Evolutionary conservation across 1,140 invertebrate species (phyloP).

Genomic region (Caenorhabditis inopinata): DNA sequence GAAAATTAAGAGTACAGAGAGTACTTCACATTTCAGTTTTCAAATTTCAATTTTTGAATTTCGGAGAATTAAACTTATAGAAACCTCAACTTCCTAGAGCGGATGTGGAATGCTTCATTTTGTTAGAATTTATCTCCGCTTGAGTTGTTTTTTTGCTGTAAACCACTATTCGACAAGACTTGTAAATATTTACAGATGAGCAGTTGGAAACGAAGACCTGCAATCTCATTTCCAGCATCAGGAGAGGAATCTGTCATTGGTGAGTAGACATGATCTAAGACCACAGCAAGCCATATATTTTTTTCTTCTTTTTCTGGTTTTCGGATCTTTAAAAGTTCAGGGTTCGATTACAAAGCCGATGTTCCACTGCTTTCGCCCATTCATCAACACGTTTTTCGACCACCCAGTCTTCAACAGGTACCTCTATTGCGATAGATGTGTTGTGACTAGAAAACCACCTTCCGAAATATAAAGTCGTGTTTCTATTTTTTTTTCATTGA

Average conservation of each 20-base stretch:
- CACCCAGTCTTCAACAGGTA: slow-evolving; percentile 44
- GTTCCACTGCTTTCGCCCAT: slow-evolving; percentile 42
- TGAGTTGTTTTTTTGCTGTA: no score
- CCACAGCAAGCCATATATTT: no score
- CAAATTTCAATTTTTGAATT: background rate
- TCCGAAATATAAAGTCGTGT: background rate
- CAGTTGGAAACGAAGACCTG: slow-evolving; percentile 34
- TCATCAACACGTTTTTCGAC: slow-evolving; percentile 46
- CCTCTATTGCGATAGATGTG: background rate
- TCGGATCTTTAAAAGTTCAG: background rate
- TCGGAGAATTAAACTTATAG: no score
- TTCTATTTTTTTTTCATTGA: background rate
- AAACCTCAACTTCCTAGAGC: no score
- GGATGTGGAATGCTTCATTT: no score
- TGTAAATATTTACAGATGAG: slow-evolving; percentile 20
- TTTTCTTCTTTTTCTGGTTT: no score
- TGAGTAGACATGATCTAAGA: background rate
- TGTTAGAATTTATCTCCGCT: no score
- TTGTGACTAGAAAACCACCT: background rate
- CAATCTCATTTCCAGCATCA: slow-evolving; percentile 37
- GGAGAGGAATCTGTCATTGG: slow-evolving; percentile 33
- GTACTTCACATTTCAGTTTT: background rate
- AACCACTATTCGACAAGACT: no score
- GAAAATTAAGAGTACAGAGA: background rate
- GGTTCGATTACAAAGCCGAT: slow-evolving; percentile 35